phyloP scores from a whole-genome alignment of 2,797 vertebrate genomes.

The Gobio occitaniae region DNA sequence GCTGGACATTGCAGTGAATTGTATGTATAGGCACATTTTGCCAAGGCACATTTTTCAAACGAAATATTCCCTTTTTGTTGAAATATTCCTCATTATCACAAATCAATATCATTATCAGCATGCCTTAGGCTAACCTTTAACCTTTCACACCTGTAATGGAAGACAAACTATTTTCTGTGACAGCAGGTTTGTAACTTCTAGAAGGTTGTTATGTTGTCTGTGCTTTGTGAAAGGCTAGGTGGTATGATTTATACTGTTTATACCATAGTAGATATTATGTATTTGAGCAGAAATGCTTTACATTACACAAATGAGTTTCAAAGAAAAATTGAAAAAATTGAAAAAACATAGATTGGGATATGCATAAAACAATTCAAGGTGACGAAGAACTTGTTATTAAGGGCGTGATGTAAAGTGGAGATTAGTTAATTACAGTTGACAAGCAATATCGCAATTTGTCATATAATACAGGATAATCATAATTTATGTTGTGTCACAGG shows the following conservation, averaged over 20 bases:
- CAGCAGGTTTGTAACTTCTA: neutral
- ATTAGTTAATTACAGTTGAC: neutral
- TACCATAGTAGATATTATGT: neutral
- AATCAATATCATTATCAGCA: neutral
- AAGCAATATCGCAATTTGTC: neutral
- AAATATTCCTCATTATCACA: neutral
- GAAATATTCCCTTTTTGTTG: neutral
- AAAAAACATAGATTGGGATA: neutral
- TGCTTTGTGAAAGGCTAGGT: too few species aligned
- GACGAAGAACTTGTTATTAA: constrained; percentile 2
- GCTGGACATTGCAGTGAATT: neutral
- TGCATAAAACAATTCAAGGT: neutral
- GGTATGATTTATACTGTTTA: neutral
- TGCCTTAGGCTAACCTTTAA: neutral
- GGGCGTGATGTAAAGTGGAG: neutral
- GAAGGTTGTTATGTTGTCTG: neutral
- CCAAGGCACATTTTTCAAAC: neutral
- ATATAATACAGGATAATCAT: neutral
- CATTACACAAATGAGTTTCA: neutral
- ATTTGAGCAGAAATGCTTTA: neutral
- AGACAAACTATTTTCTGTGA: neutral
- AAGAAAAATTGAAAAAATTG: neutral
- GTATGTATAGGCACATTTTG: neutral
- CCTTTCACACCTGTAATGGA: neutral
- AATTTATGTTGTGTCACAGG: neutral